phyloP scores from a whole-genome alignment of 2,797 vertebrate genomes.

The Melanotaenia pygmaea region DNA sequence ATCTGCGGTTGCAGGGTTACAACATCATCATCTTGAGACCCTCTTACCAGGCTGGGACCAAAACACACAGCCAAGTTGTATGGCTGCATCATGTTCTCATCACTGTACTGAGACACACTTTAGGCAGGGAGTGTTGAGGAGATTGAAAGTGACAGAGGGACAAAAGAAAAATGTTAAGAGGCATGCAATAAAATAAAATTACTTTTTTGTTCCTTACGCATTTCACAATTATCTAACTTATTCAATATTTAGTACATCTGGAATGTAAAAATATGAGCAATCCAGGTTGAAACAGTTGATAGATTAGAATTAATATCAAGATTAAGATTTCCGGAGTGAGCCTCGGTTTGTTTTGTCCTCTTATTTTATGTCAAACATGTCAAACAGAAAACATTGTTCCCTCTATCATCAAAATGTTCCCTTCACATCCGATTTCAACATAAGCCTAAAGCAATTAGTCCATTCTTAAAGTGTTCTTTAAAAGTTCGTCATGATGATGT shows the following conservation, averaged over 20 bases:
- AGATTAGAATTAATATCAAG: too few relatives aligned
- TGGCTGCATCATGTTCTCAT: slow-evolving; percentile 96
- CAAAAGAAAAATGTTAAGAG: background rate
- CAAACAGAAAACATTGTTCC: background rate
- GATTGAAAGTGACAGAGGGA: background rate
- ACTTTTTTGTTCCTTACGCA: too few relatives aligned
- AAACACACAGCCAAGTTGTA: slow-evolving; percentile 94
- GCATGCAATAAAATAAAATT: background rate
- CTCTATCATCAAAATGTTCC: background rate
- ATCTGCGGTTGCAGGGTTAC: slow-evolving; percentile 87
- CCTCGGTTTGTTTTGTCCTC: background rate
- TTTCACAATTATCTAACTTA: background rate
- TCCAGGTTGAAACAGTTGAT: background rate
- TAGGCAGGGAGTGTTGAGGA: background rate
- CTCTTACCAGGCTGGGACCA: slow-evolving; percentile 88
- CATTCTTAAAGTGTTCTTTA: too few relatives aligned
- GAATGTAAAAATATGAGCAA: background rate
- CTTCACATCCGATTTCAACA: background rate
- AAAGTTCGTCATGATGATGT: too few relatives aligned
- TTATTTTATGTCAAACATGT: background rate
- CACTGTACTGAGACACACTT: slow-evolving; percentile 92
- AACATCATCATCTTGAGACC: slow-evolving; percentile 79
- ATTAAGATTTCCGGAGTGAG: background rate
- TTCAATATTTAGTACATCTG: background rate
- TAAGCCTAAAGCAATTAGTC: background rate